Evolutionary conservation across 2,797 vertebrate genomes (phyloP).

Genomic region (Melanotaenia trifasciata): DNA sequence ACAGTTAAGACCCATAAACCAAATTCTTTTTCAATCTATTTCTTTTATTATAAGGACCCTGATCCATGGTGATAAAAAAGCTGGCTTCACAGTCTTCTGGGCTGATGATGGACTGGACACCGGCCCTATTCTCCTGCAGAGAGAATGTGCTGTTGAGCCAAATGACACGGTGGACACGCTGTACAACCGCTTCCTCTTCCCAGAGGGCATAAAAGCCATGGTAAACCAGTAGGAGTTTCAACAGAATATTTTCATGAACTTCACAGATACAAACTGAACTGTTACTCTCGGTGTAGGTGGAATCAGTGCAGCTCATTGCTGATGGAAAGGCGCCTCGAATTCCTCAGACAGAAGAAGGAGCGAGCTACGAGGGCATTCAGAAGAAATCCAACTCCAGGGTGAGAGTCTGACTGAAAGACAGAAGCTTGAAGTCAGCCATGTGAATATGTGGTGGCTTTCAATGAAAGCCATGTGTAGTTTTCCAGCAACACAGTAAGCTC

Average conservation of each 20-base stretch:
- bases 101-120: slow-evolving; percentile 98
- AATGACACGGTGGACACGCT: slow-evolving; percentile 94
- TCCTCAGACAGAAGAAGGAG: slow-evolving; percentile 90
- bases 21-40: neutral
- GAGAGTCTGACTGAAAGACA: slow-evolving; percentile 21
- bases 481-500: slow-evolving; percentile 14
- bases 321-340: slow-evolving; percentile 90
- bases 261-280: neutral
- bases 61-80: slow-evolving; percentile 94
- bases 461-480: neutral
- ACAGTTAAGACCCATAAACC: neutral
- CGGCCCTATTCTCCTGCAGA: slow-evolving; percentile 94
- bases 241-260: neutral
- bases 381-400: slow-evolving; percentile 95
- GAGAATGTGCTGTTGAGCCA: slow-evolving; percentile 87
- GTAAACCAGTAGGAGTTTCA: slow-evolving; percentile 72
- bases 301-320: slow-evolving; percentile 95
- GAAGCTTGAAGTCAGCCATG: neutral
- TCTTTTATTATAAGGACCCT: slow-evolving; percentile 87
- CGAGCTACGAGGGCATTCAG: slow-evolving; percentile 96
- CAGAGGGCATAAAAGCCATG: slow-evolving; percentile 97
- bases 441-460: neutral
- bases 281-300: slow-evolving; percentile 81
- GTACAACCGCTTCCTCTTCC: slow-evolving; percentile 96
- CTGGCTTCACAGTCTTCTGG: slow-evolving; percentile 96